phyloP scores from a whole-genome alignment of 1,140 invertebrate species.

The Campodea augens region DNA sequence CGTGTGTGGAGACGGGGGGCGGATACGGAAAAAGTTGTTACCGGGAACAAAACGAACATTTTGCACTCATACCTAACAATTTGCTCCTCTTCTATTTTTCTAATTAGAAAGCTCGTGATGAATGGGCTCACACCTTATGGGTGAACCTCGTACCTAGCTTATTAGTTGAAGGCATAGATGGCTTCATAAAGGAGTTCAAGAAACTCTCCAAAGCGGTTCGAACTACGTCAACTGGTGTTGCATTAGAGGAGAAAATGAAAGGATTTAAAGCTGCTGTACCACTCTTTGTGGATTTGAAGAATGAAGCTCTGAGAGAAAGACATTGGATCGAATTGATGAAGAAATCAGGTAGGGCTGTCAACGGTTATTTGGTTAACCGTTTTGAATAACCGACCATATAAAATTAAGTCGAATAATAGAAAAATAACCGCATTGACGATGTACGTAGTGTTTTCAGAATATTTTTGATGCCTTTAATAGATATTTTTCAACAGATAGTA shows the following conservation, averaged over 20 bases:
- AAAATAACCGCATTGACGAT: too few species aligned
- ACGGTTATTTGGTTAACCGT: too few species aligned
- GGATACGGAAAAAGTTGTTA: too few species aligned
- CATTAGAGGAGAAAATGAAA: conserved; percentile 62
- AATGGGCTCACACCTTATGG: conserved; percentile 74
- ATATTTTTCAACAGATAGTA: too few species aligned
- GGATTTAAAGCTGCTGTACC: conserved; percentile 72
- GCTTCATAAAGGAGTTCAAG: conserved; percentile 56
- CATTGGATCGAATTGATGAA: conserved; percentile 77
- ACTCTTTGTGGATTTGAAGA: conserved; percentile 72
- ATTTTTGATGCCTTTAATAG: too few species aligned
- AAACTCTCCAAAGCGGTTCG: conserved; percentile 36
- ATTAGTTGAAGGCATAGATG: conserved; percentile 67
- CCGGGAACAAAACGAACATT: too few species aligned
- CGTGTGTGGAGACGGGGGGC: too few species aligned
- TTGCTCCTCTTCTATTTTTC: conserved; percentile 7
- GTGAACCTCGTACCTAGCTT: conserved; percentile 61
- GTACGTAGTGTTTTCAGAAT: too few species aligned
- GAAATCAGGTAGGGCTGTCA: conserved; percentile 49
- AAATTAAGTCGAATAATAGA: too few species aligned
- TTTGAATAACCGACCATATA: too few species aligned
- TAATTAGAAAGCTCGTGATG: conserved; percentile 35
- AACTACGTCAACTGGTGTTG: conserved; percentile 34
- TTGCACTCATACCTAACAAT: background rate
- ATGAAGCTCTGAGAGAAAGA: conserved; percentile 66